Evolutionary conservation across 2,888 invertebrate species (phyloP).

Genomic region (Lepidonotus clava): DNA sequence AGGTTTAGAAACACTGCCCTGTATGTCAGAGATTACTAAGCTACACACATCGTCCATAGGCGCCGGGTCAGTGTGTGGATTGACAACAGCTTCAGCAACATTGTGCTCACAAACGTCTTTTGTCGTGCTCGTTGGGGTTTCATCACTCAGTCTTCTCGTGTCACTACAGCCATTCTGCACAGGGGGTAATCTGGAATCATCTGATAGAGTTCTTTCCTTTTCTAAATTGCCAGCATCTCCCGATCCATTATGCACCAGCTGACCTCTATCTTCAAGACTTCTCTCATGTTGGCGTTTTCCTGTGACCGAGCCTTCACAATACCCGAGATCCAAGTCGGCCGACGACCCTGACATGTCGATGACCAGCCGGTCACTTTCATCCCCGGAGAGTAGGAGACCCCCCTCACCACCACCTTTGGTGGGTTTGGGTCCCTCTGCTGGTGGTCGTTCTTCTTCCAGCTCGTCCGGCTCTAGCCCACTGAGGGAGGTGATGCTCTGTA

Average conservation of each 20-base stretch:
- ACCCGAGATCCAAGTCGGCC: not conserved
- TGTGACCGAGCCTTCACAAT: not conserved
- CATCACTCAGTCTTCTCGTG: too few relatives aligned
- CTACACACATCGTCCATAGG: not conserved
- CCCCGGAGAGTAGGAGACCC: not conserved
- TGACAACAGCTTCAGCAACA: too few relatives aligned
- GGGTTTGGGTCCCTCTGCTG: not conserved
- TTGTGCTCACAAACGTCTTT: too few relatives aligned
- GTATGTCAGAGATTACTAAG: constrained; percentile 6
- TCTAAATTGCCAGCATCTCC: too few relatives aligned
- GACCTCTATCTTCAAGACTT: not conserved
- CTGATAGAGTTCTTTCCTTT: too few relatives aligned
- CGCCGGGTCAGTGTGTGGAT: too few relatives aligned
- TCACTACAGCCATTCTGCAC: too few relatives aligned
- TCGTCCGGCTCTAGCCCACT: not conserved
- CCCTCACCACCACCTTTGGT: not conserved
- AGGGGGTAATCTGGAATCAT: too few relatives aligned
- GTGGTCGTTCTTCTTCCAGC: not conserved
- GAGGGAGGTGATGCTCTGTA: constrained; percentile 33
- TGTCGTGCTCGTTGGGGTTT: too few relatives aligned
- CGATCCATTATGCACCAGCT: too few relatives aligned
- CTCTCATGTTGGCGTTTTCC: not conserved
- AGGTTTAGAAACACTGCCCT: not conserved
- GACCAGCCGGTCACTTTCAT: constrained; percentile 13
- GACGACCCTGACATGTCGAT: constrained; percentile 10